phyloP scores from a whole-genome alignment of 30 jellyfish, hydroid and myxozoan genomes.

The Hydractinia symbiolongicarpus region DNA sequence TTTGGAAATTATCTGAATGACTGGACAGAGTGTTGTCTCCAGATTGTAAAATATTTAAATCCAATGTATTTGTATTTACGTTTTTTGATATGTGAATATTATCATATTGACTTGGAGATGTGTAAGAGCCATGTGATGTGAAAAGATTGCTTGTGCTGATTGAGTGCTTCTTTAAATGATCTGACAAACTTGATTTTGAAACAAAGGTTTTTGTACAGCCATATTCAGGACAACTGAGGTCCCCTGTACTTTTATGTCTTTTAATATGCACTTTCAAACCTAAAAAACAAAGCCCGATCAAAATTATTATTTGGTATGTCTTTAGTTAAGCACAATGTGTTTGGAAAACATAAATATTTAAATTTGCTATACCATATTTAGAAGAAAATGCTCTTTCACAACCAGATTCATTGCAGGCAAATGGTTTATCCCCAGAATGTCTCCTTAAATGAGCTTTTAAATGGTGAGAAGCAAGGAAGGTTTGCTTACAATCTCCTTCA shows the following conservation, averaged over 20 bases:
- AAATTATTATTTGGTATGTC: neutral
- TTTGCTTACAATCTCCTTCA: conserved; percentile 59
- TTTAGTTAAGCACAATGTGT: neutral
- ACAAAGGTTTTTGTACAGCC: conserved; percentile 8
- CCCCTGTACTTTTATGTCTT: conserved; percentile 25
- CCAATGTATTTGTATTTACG: too few relatives aligned
- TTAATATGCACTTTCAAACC: conserved; percentile 27
- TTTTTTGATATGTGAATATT: too few relatives aligned
- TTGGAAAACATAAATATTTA: neutral
- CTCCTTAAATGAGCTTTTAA: conserved; percentile 59
- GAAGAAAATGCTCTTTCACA: conserved; percentile 77
- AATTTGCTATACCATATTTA: conserved; percentile 20
- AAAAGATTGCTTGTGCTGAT: too few relatives aligned
- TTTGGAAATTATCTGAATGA: neutral
- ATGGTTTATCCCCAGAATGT: conserved; percentile 79
- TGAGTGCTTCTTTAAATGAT: conserved; percentile 12
- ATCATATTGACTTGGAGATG: too few relatives aligned
- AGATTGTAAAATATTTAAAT: too few relatives aligned
- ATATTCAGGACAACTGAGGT: conserved; percentile 12
- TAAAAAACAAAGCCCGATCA: neutral
- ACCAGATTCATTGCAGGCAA: conserved; percentile 61
- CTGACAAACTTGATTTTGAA: conserved; percentile 5
- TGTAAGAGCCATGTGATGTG: too few relatives aligned
- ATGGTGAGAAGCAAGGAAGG: conserved; percentile 75
- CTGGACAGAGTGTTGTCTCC: neutral